Percentiles rank a stretch among this genome's conserved stretches.
phyloP scores from a whole-genome alignment of 2,113 vertebrate species.

The Brevimyrus niger region DNA sequence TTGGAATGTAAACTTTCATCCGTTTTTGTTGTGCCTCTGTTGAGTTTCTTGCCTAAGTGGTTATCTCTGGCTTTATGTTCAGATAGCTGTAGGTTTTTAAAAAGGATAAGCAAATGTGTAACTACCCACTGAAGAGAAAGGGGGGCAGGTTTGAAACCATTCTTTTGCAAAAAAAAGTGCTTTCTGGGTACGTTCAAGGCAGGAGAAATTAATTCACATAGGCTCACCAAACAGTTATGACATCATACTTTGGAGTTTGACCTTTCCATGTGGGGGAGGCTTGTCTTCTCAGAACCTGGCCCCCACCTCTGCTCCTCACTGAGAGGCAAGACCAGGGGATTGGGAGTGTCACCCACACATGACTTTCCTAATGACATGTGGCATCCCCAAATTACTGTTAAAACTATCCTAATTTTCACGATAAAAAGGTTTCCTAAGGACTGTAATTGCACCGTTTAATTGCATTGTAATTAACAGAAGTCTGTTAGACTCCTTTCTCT shows the following conservation, averaged over 20 bases:
- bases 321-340: neutral
- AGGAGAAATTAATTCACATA: neutral
- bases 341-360: neutral
- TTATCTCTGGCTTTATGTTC: neutral
- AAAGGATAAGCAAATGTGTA: neutral
- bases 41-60: neutral
- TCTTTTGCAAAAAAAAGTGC: neutral
- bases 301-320: neutral
- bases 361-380: slow-evolving; percentile 20
- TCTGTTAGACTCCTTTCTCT: neutral
- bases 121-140: neutral
- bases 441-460: neutral
- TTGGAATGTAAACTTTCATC: neutral
- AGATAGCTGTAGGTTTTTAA: neutral
- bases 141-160: neutral
- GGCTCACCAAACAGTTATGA: neutral
- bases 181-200: neutral
- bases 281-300: neutral
- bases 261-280: neutral
- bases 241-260: neutral
- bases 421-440: neutral
- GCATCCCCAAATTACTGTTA: neutral
- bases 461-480: neutral
- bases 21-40: neutral
- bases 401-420: neutral